Conservation (phyloP, 1,140 invertebrate genomes). For the Drusus annulatus region DNA sequence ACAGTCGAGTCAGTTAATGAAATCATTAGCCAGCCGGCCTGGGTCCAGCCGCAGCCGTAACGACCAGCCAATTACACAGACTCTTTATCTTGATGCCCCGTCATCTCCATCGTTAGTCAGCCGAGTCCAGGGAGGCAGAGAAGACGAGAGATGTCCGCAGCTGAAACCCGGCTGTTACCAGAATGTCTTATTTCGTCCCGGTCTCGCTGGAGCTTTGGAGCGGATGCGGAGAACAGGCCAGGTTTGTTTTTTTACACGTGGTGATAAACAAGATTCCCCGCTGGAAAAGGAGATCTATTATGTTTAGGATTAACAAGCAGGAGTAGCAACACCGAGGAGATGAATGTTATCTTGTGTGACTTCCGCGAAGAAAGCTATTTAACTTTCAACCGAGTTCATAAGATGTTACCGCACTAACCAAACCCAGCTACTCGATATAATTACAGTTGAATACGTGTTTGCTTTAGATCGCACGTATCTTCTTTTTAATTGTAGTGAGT, state of each 20-base stretch:
- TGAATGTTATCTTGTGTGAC: neutral
- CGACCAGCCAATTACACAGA: constrained; percentile 39
- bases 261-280: constrained; percentile 17
- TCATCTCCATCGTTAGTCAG: constrained; percentile 35
- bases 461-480: too few relatives aligned
- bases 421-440: too few relatives aligned
- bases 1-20: constrained; percentile 29
- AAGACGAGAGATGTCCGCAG: neutral
- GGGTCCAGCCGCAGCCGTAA: neutral
- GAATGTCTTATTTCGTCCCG: constrained; percentile 17
- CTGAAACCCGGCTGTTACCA: neutral
- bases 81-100: constrained; percentile 40
- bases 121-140: neutral
- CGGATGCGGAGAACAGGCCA: constrained; percentile 31
- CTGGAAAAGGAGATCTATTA: constrained; percentile 5
- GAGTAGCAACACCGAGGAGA: neutral
- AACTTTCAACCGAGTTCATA: neutral
- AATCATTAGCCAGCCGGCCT: constrained; percentile 36
- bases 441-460: too few relatives aligned
- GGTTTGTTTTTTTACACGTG: constrained; percentile 27
- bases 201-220: constrained; percentile 1
- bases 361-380: neutral
- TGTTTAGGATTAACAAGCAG: neutral
- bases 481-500: too few relatives aligned
- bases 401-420: too few relatives aligned